Percentiles rank a stretch among this genome's conserved stretches.
phyloP scores from a whole-genome alignment of 2,888 invertebrate genomes.

The Patella caerulea region DNA sequence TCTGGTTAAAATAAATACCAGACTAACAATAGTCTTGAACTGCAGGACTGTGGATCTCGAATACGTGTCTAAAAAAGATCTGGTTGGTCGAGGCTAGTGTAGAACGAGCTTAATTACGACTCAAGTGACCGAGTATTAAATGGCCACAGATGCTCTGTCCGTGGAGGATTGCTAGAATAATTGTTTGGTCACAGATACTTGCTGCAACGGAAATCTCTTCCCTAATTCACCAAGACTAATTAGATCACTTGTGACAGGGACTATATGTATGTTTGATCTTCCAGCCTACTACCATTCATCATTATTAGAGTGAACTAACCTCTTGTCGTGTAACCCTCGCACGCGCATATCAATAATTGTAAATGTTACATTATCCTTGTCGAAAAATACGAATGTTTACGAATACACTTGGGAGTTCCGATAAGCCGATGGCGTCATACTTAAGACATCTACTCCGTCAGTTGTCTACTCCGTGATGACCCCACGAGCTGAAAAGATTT shows the following conservation, averaged over 20 bases:
- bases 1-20: too few species aligned
- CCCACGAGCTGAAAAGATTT: too few species aligned
- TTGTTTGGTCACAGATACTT: conserved; percentile 10
- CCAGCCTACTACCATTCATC: neutral
- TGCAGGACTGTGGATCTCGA: too few species aligned
- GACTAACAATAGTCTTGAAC: too few species aligned
- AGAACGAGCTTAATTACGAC: neutral
- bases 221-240: conserved; percentile 1
- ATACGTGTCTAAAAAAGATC: too few species aligned
- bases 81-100: too few species aligned
- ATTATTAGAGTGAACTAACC: conserved; percentile 3
- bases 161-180: neutral
- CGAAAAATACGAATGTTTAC: neutral
- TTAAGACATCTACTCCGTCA: neutral
- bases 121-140: conserved; percentile 10
- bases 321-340: neutral
- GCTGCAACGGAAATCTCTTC: conserved; percentile 5
- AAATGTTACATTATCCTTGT: neutral
- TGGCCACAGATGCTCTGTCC: conserved; percentile 1
- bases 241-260: neutral
- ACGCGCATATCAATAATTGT: conserved; percentile 10
- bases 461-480: neutral
- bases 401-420: neutral
- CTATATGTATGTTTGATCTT: neutral
- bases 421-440: neutral